These are phyloP conservation scores for Meda fulgida DNA, from an alignment of 2,797 vertebrate genomes.

Conservation along the genomic window DNA sequence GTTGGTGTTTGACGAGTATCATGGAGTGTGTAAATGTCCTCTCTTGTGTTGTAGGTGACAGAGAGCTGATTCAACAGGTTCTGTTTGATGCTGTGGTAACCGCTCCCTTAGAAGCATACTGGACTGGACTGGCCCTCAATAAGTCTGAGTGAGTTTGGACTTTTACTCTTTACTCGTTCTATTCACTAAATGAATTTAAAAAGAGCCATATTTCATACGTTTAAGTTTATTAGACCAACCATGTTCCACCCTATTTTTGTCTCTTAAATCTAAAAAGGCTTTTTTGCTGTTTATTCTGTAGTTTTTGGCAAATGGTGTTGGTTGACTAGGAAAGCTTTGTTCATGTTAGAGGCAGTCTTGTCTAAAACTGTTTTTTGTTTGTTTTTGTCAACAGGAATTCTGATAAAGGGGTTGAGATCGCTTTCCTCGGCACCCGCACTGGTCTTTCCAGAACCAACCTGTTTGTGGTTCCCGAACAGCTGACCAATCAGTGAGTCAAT, in stretches of 20 bases:
- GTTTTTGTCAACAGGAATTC: constrained; percentile 83
- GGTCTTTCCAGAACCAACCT: constrained; percentile 93
- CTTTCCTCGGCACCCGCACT: constrained; percentile 93
- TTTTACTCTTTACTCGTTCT: not conserved
- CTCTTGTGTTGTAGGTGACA: constrained; percentile 82
- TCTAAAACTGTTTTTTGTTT: constrained; percentile 23
- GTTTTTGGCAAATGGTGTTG: not conserved
- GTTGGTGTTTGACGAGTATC: not conserved
- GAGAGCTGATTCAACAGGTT: constrained; percentile 95
- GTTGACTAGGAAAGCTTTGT: not conserved
- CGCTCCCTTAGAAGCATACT: constrained; percentile 92
- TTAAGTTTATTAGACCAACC: not conserved
- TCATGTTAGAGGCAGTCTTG: not conserved
- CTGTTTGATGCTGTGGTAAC: constrained; percentile 95
- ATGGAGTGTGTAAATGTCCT: constrained; percentile 38
- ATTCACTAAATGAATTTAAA: not conserved
- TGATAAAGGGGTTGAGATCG: constrained; percentile 96
- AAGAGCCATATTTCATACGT: not conserved
- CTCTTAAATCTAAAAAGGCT: not conserved
- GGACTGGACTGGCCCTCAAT: constrained; percentile 94
- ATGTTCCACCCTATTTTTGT: not conserved
- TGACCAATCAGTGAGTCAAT: constrained; percentile 91
- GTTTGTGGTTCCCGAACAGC: constrained; percentile 91
- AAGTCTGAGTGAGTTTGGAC: constrained; percentile 91
- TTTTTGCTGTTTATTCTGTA: not conserved